A percentile compares a stretch with the other conserved stretches of the same genome.
Conservation (phyloP, 1,140 invertebrate genomes). For the Drosophila nasuta region DNA sequence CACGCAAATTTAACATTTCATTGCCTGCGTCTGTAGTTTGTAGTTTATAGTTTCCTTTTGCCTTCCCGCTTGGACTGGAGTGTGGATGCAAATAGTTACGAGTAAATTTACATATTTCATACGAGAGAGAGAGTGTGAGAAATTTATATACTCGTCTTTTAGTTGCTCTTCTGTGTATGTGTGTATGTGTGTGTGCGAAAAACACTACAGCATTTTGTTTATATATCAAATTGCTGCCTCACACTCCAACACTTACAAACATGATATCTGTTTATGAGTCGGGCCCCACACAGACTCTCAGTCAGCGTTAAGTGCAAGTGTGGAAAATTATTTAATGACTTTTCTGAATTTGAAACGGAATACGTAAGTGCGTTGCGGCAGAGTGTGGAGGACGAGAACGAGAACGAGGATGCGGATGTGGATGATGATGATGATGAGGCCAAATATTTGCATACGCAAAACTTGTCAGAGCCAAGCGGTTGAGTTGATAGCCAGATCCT, state of each 20-base stretch:
- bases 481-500: conserved; percentile 45
- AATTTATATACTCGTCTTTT: conserved; percentile 27
- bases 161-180: not conserved
- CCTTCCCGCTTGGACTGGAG: conserved; percentile 11
- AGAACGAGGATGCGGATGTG: not conserved
- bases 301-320: conserved; percentile 76
- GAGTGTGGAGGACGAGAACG: conserved; percentile 6
- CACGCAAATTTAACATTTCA: conserved; percentile 38
- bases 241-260: conserved; percentile 36
- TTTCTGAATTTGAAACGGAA: conserved; percentile 84
- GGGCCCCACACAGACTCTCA: conserved; percentile 3
- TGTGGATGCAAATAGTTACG: conserved; percentile 56
- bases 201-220: conserved; percentile 58
- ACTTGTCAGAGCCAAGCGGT: conserved; percentile 47
- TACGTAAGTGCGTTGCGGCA: conserved; percentile 74
- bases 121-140: not conserved
- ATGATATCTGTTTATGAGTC: conserved; percentile 53
- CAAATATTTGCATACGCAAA: conserved; percentile 80
- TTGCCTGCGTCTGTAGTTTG: conserved; percentile 27
- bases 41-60: conserved; percentile 22
- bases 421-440: conserved; percentile 44
- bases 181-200: not conserved
- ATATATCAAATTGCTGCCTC: conserved; percentile 61
- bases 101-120: conserved; percentile 38
- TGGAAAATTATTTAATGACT: conserved; percentile 84